phyloP scores from a whole-genome alignment of 2,113 vertebrate species.

The Sterna hirundo region DNA sequence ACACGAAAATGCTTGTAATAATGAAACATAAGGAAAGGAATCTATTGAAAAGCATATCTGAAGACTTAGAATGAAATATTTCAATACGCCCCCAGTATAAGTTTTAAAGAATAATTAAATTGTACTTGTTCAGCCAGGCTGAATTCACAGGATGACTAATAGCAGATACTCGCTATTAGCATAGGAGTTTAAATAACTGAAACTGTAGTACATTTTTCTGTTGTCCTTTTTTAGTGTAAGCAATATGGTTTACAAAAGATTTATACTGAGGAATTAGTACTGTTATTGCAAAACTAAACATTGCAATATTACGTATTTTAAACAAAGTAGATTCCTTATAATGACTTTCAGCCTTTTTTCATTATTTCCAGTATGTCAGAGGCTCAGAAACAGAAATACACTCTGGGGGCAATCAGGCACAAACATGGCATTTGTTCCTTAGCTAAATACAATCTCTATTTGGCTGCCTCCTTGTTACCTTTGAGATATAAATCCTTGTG shows the following conservation, averaged over 20 bases:
- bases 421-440: slow-evolving; percentile 47
- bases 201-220: neutral
- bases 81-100: neutral
- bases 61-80: neutral
- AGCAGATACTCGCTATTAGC: neutral
- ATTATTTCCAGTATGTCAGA: slow-evolving; percentile 24
- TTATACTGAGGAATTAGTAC: neutral
- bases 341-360: slow-evolving; percentile 20
- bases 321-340: neutral
- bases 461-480: neutral
- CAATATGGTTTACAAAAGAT: neutral
- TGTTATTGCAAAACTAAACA: slow-evolving; percentile 30
- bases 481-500: neutral
- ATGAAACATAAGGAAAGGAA: neutral
- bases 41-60: neutral
- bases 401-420: slow-evolving; percentile 29
- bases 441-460: slow-evolving; percentile 1
- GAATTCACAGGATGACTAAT: neutral
- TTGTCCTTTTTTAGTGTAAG: neutral
- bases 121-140: neutral
- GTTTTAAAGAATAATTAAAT: slow-evolving; percentile 22
- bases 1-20: neutral
- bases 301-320: neutral
- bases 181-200: neutral
- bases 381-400: slow-evolving; percentile 37